A percentile compares a stretch with the other conserved stretches of the same genome.
Evolutionary conservation across 2,113 vertebrate species (phyloP).

Genomic region (Danio rerio): DNA sequence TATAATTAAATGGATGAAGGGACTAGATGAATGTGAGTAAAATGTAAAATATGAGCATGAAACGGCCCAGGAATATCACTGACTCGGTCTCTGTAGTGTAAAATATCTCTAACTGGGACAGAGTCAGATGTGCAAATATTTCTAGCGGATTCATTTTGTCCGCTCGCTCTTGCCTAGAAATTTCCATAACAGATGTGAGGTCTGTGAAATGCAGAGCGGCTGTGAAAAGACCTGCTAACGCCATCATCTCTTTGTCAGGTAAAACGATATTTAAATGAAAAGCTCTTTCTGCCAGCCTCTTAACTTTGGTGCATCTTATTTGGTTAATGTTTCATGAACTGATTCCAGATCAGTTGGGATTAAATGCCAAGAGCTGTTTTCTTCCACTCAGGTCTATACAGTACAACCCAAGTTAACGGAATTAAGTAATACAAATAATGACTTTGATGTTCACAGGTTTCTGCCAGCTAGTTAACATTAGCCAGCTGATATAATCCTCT

Average conservation of each 20-base stretch:
- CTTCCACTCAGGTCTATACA: too few species aligned
- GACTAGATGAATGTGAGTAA: constrained; percentile 60
- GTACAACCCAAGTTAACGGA: too few species aligned
- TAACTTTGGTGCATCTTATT: neutral
- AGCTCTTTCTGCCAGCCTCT: neutral
- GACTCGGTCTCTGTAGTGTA: constrained; percentile 63
- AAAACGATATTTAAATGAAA: constrained; percentile 54
- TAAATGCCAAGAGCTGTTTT: neutral
- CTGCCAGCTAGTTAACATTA: too few species aligned
- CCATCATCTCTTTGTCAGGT: constrained; percentile 60
- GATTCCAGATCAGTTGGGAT: neutral
- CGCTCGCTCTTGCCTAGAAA: constrained; percentile 62
- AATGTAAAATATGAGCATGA: constrained; percentile 64
- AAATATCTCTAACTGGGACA: constrained; percentile 61
- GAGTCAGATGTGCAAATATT: constrained; percentile 69
- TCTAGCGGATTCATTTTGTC: constrained; percentile 69
- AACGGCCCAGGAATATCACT: constrained; percentile 64
- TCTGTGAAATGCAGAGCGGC: constrained; percentile 68
- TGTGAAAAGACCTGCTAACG: constrained; percentile 62
- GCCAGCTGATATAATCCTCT: too few species aligned
- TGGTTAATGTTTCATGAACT: neutral
- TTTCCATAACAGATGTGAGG: constrained; percentile 75
- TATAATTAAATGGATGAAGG: constrained; percentile 52
- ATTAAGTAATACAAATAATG: too few species aligned
- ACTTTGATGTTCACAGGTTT: too few species aligned